Evolutionary conservation across 2,113 vertebrate genomes (phyloP).

Genomic region (Mormoops blainvillei): DNA sequence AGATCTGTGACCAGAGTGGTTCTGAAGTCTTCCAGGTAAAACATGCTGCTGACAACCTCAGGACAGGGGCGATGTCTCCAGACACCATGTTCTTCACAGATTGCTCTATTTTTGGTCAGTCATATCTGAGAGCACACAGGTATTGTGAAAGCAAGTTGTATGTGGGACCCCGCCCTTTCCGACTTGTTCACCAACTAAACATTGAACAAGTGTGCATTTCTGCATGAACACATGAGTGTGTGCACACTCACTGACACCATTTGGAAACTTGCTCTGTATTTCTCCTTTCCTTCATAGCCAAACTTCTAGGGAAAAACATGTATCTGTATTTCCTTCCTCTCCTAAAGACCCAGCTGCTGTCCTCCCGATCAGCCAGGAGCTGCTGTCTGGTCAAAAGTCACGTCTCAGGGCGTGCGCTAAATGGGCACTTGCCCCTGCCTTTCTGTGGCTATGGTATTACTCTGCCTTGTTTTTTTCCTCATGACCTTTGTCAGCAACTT

Average conservation of each 20-base stretch:
- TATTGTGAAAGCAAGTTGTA: neutral
- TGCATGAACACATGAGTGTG: rapidly evolving
- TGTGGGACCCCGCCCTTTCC: too few relatives aligned
- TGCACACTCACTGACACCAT: rapidly evolving
- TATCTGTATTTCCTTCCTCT: neutral
- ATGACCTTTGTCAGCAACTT: neutral
- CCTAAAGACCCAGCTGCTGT: neutral
- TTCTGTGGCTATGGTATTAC: rapidly evolving
- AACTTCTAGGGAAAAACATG: neutral
- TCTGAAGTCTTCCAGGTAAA: too few relatives aligned
- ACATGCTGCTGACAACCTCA: rapidly evolving
- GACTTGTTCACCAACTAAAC: neutral
- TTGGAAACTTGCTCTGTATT: neutral
- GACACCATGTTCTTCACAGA: rapidly evolving
- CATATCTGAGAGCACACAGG: neutral
- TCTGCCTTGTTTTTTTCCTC: rapidly evolving
- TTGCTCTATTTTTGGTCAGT: rapidly evolving
- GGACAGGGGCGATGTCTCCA: neutral
- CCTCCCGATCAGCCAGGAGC: neutral
- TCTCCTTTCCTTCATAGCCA: neutral
- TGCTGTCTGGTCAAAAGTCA: rapidly evolving
- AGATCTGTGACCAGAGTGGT: rapidly evolving
- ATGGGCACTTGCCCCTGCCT: rapidly evolving
- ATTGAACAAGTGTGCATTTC: rapidly evolving
- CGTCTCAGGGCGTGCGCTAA: too few relatives aligned